Conservation (phyloP, 2,888 invertebrate genomes). For the Limenitis camilla region DNA sequence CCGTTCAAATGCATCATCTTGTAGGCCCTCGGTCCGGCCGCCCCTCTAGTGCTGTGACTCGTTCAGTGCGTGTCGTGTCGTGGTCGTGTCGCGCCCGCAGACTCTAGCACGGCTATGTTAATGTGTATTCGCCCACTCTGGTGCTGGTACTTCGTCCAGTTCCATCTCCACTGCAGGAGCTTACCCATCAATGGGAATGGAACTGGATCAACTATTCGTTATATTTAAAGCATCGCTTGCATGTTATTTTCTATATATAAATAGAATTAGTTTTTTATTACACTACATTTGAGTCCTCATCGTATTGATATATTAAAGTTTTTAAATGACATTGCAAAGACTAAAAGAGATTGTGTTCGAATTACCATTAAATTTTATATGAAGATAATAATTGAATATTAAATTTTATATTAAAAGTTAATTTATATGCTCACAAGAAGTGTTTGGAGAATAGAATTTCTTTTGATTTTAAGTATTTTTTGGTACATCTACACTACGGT, state of each 20-base stretch:
- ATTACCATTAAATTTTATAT: too few species aligned
- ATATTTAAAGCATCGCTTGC: slow-evolving; percentile 42
- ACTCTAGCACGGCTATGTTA: slow-evolving; percentile 28
- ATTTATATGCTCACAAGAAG: too few species aligned
- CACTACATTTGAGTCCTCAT: slow-evolving; percentile 4
- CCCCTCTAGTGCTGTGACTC: slow-evolving; percentile 7
- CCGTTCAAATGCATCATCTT: slow-evolving; percentile 93
- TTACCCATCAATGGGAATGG: slow-evolving; percentile 34
- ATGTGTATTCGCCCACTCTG: slow-evolving; percentile 42
- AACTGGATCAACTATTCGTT: slow-evolving; percentile 36
- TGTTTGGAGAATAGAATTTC: too few species aligned
- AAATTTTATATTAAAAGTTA: too few species aligned
- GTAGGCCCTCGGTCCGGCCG: slow-evolving; percentile 73
- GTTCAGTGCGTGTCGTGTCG: slow-evolving; percentile 5
- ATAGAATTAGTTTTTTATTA: slow-evolving; percentile 17
- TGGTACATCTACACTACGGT: too few species aligned
- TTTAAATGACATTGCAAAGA: background rate
- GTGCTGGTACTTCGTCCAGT: slow-evolving; percentile 47
- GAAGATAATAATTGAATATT: too few species aligned
- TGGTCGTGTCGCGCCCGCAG: background rate
- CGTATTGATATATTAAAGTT: background rate
- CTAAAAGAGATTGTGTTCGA: too few species aligned
- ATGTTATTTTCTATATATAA: slow-evolving; percentile 40
- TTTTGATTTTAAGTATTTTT: too few species aligned
- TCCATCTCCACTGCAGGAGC: slow-evolving; percentile 34